Base-by-base conservation (phyloP, 2,888 invertebrate genomes). In the Stomorhina lunata region DNA sequence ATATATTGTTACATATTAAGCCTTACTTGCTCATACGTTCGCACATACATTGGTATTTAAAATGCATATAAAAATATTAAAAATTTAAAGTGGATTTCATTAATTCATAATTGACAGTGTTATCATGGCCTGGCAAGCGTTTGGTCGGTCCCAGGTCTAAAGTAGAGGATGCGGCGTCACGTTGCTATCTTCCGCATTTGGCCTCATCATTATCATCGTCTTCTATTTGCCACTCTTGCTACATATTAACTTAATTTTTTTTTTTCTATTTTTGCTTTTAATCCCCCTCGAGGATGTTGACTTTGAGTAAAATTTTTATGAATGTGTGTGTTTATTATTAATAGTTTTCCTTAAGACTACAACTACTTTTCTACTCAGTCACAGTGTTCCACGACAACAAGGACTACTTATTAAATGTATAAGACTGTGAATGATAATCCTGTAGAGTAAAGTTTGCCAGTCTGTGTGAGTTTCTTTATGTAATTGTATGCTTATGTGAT, bases 21-120 rank as follows among this genome's bases (percentile, higher is more conserved):
- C 20, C 15, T 48, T 48, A 17, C 4, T 4, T 37, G 25, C 25
- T 32, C 10, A 61, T 53, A 34, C 29, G n/a, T 29, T 63, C 43
- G 10, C 17, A 7, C 7, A 22, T 32, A 17, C n/a, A 45, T 40
- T 25, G 9, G 25, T 17, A 40, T 45, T 0, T 57, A 53, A 59
- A 50, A 59, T 68, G 29, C 48, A 68, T 76, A 37, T 50, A 20
- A 53, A 78, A 65, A 71, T 65, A 69, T 79, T 79, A 59, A 50
- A 65, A 29, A 59, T 72, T 22, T 29, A 65, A 65, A 48, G 45
- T 32, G 63, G 63, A 69, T 81, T 63, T 65, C 81, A 81, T 81
- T 81, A 78, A 73, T 78, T 81, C 37, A 69, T 81, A 81, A 81
- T 75, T 81, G 73, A 75, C 78, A 71, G 78, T 37, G 57, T 81